Base-by-base conservation (phyloP, 1,140 invertebrate genomes). In the Penaeus chinensis region DNA sequence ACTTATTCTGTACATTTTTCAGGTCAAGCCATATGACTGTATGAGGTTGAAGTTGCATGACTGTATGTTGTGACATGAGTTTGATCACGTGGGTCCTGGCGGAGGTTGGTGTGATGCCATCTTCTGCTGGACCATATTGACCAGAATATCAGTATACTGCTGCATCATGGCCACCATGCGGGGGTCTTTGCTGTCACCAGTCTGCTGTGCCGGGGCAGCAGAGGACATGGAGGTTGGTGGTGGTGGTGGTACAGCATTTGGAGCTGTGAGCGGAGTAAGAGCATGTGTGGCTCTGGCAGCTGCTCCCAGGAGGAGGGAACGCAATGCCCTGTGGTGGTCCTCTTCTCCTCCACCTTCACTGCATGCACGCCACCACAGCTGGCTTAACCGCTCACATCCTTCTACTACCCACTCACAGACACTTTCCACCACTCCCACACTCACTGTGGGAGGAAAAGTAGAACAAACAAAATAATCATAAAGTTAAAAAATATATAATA, bases 91-190 rank as follows among this genome's bases (percentile, higher is more conserved):
- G 60, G 90, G 90, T n/a, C 88, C 89, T 37, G 89, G 87, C 19
- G 89, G 89, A 20, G 90, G 90, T 66, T 90, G 90, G 32, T 89
- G 88, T 42, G 88, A 88, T 54, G 88, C 92, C 92, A 95, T 94
- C 91, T 93, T 93, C 90, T 95, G 94, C 90, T 95, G 94, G 91
- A 95, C 93, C 92, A 95, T 93, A 81, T 91, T 93, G 18, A 95
- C 90, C 10, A 95, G 91, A 91, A 94, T 92, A 88, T 95, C 94
- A 3, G 94, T 94, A 91, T 94, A 95, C 88, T 95, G 94, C 90
- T 95, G 94, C 93, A 95, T 94, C 92, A 95, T 94, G 81, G 93
- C 93, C 24, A 94, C 93, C 27, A 94, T 92, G 92, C 90, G 76
- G 1, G 91, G 90, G 81, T 91, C 91, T 47, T 89, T 89, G 71